Base-by-base conservation (phyloP, 2,888 invertebrate species). In the Carpatolechia fugitivella region DNA sequence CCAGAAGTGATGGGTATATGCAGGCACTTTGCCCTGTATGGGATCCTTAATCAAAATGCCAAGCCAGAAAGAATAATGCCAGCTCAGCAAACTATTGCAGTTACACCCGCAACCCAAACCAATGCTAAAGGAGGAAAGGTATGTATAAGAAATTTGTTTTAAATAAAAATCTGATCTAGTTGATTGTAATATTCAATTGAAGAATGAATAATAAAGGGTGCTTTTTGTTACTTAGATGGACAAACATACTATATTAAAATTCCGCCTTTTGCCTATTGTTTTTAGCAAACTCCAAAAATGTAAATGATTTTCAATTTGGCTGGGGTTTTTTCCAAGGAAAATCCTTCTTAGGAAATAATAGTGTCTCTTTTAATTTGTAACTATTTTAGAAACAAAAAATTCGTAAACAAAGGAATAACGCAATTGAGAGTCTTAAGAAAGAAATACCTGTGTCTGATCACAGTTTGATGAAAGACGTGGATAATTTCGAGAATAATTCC, bases 41-140 rank as follows among this genome's bases (percentile, higher is more conserved):
- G 90, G 0, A 65, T 92, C 4, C 74, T 88, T n/a, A 74, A 63
- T 10, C 78, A 78, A 57, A 69, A 68, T 8, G 73, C 72, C 60
- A 76, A 80, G 33, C 88, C 80, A 3, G 92, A 93, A 1, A 90
- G 86, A 65, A 91, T 94, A 29, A 80, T 91, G 75, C 92, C 93
- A 0, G 91, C 94, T 0, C 92, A 93, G 62, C 92, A 94, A 62
- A 91, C 91, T 16, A 75, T 93, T 36, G 91, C 92, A 10, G 91
- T 92, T 59, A 89, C 90, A 59, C 80, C 88, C 13, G 78, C 86
- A 0, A 67, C 78, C 48, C 86, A 82, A 58, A 65, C 74, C 58
- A 87, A 86, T 56, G 65, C 75, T 40, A 87, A 80, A 68, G 93
- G 93, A 6, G 93, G 94, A 63, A 93, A 93, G 82, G 91, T 93